Evolutionary conservation across 2,797 vertebrate species (phyloP).

Genomic region (Myotis myotis): DNA sequence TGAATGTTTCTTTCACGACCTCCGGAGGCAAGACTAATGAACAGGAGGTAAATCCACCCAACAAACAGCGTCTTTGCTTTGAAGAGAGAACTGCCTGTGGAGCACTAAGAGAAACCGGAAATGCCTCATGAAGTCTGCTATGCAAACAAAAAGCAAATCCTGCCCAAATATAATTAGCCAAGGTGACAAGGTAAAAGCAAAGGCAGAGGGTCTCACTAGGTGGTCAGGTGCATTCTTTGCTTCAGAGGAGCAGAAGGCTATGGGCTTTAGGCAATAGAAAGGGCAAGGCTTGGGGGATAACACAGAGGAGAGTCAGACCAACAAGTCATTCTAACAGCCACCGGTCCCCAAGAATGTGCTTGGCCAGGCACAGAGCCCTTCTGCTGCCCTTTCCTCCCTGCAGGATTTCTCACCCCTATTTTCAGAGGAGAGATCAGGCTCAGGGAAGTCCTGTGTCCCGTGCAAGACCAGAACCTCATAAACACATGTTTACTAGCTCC

Average conservation of each 20-base stretch:
- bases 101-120: neutral
- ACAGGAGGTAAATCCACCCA: neutral
- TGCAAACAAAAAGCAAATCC: constrained; percentile 62
- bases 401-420: neutral
- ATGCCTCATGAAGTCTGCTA: constrained; percentile 8
- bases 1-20: neutral
- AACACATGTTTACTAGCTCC: neutral
- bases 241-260: neutral
- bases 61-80: neutral
- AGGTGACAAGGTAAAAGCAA: neutral
- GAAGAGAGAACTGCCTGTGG: neutral
- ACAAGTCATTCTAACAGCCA: neutral
- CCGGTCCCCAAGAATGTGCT: accelerated
- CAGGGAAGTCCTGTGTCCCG: neutral
- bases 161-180: constrained; percentile 36
- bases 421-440: neutral
- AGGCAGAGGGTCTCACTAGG: neutral
- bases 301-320: neutral
- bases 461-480: neutral
- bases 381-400: accelerated
- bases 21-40: neutral
- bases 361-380: neutral
- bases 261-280: neutral
- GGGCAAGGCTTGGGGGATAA: too few relatives aligned
- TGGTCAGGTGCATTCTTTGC: neutral